A percentile compares a stretch with the other conserved stretches of the same genome.
Conservation (phyloP, 1,140 invertebrate genomes). For the Trichoplusia ni region DNA sequence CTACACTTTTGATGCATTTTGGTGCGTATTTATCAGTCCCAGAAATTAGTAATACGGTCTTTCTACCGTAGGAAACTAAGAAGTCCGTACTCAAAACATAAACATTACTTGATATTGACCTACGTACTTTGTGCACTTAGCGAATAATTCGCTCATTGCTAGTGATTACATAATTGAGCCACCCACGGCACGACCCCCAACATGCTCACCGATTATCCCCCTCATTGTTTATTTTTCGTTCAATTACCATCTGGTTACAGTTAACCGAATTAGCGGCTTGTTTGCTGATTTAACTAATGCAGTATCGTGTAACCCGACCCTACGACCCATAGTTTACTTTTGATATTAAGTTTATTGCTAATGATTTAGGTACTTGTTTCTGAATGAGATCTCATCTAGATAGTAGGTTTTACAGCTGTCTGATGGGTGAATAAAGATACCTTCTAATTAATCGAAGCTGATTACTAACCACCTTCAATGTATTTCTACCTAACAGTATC, state of each 20-base stretch:
- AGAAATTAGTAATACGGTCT: no score
- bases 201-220: slow-evolving; percentile 57
- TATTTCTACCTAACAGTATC: no score
- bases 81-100: no score
- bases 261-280: slow-evolving; percentile 48
- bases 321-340: slow-evolving; percentile 1
- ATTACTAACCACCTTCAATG: no score
- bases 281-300: slow-evolving; percentile 50
- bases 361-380: no score
- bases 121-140: slow-evolving; percentile 5
- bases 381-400: no score
- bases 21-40: no score
- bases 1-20: no score
- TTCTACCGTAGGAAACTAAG: no score
- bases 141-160: slow-evolving; percentile 67
- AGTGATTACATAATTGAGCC: slow-evolving; percentile 79
- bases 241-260: slow-evolving; percentile 68
- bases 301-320: neutral
- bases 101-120: neutral
- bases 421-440: no score
- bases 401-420: no score
- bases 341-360: neutral
- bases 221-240: slow-evolving; percentile 72
- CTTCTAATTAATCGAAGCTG: no score
- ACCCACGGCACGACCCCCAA: slow-evolving; percentile 63